These are phyloP conservation scores for Acrocephalus scirpaceus DNA, from an alignment of 2,797 vertebrate genomes.

Conservation along the genomic window DNA sequence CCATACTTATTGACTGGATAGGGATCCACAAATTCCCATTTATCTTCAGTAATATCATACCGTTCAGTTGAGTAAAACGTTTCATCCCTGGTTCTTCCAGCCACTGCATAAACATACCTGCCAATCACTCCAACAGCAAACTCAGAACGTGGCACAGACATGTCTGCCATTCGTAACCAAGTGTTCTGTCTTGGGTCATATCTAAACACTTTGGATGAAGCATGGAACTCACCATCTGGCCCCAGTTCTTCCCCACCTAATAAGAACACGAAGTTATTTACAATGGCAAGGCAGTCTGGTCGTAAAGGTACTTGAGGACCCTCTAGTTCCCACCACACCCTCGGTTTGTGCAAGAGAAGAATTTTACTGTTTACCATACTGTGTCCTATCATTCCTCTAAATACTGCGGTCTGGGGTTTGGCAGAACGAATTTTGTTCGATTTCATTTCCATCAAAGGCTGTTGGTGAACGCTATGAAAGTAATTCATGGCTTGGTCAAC, in stretches of 20 bases:
- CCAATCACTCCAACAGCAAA: slow-evolving; percentile 98
- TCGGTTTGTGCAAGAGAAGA: slow-evolving; percentile 94
- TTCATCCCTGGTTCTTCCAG: slow-evolving; percentile 95
- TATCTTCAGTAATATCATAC: slow-evolving; percentile 96
- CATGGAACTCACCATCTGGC: slow-evolving; percentile 97
- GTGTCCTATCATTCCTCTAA: slow-evolving; percentile 99
- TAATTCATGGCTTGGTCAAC: slow-evolving; percentile 96
- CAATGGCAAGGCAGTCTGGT: slow-evolving; percentile 95
- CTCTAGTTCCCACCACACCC: slow-evolving; percentile 98
- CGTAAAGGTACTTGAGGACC: slow-evolving; percentile 96
- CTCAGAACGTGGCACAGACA: slow-evolving; percentile 97
- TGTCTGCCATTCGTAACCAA: slow-evolving; percentile 98
- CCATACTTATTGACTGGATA: slow-evolving; percentile 99
- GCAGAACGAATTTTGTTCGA: slow-evolving; percentile 95
- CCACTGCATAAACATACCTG: slow-evolving; percentile 95
- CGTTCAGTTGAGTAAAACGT: slow-evolving; percentile 98
- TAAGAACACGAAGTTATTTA: slow-evolving; percentile 98
- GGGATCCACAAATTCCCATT: slow-evolving; percentile 98
- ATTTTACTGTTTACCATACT: slow-evolving; percentile 99
- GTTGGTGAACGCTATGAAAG: slow-evolving; percentile 95
- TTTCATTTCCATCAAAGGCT: slow-evolving; percentile 93
- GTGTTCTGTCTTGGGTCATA: slow-evolving; percentile 97
- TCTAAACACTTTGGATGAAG: slow-evolving; percentile 97
- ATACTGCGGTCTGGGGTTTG: slow-evolving; percentile 95
- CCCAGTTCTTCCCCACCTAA: slow-evolving; percentile 97